Evolutionary conservation across 2,113 vertebrate species (phyloP), one percentile per base, ranked within the genome.

Genomic region (Pimephales promelas): DNA sequence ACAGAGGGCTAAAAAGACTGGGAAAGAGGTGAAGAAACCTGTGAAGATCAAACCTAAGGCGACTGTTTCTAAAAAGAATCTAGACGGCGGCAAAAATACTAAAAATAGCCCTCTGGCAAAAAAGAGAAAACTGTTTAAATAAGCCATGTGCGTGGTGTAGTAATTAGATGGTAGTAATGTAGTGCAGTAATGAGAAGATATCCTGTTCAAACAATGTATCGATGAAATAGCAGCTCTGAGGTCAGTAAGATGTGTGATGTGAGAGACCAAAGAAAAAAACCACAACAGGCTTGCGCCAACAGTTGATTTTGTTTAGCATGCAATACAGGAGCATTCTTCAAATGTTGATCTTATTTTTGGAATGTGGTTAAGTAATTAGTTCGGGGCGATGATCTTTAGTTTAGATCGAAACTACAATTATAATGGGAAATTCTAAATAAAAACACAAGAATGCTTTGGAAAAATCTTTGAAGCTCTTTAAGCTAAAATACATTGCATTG

Each of bases 321-420:
- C 62, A 57, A 64, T 71, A 49, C 66, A 34, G n/a, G 54, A 83
- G 45, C 49, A 61, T 79, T 83, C 66, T 64, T 73, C 28, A 80
- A 36, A 79, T 62, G 66, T 52, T 43, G 24, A 57, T 36, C 45
- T 89, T 88, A 87, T 88, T 90, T 74, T 89, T 83, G 56, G 84
- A 62, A 54, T n/a, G 84, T 78, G 11, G 61, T 89, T 72, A 85
- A 88, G 59, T 74, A 80, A 16, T 68, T 82, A 73, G 31, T 86
- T 18, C 3, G 57, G 52, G 34, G 76, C 81, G 61, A 85, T 45
- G 45, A 54, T 71, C 22, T 26, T 8, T 64, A 73, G 78, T 74
- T 86, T 54, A 47, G 54, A 85, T 79, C 84, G 66, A 85, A 84
- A 76, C 79, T 56, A 16, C 84, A 40, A 47, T 45, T 72, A 71